phyloP scores from a whole-genome alignment of 92 coral and sea anemone genomes.

The Montipora capitata region DNA sequence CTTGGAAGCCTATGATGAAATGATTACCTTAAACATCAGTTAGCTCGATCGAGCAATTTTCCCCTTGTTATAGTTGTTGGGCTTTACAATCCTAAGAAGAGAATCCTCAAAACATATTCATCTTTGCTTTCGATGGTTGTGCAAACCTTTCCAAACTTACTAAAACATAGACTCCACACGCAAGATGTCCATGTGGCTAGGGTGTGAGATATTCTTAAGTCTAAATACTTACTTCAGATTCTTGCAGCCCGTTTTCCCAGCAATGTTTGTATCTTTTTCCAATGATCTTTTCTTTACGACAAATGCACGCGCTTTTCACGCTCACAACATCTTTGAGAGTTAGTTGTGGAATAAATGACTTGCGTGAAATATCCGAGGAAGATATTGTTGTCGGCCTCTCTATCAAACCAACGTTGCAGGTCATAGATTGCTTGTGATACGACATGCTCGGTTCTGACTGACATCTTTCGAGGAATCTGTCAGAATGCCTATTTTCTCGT shows the following conservation, averaged over 20 bases:
- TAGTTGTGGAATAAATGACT: constrained; percentile 13
- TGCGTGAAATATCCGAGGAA: background rate
- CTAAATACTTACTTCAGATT: background rate
- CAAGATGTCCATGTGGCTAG: too few species aligned
- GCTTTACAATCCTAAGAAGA: too few species aligned
- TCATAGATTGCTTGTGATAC: constrained; percentile 20
- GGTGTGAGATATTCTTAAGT: too few species aligned
- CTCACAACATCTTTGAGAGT: constrained; percentile 38
- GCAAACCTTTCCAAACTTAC: too few species aligned
- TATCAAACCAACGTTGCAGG: background rate
- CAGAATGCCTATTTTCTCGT: background rate
- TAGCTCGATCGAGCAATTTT: too few species aligned
- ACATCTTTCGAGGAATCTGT: background rate
- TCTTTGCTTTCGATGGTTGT: too few species aligned
- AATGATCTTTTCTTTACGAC: constrained; percentile 4
- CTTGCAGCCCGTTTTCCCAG: background rate
- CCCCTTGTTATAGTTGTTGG: too few species aligned
- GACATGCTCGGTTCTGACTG: constrained; percentile 44
- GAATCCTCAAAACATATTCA: too few species aligned
- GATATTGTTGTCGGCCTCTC: background rate
- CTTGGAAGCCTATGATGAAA: too few species aligned
- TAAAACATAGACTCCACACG: too few species aligned
- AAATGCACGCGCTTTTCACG: constrained; percentile 23
- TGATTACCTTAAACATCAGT: too few species aligned
- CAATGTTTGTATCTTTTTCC: background rate